phyloP scores from a whole-genome alignment of 2,113 vertebrate genomes.

The Lepus timidus region DNA sequence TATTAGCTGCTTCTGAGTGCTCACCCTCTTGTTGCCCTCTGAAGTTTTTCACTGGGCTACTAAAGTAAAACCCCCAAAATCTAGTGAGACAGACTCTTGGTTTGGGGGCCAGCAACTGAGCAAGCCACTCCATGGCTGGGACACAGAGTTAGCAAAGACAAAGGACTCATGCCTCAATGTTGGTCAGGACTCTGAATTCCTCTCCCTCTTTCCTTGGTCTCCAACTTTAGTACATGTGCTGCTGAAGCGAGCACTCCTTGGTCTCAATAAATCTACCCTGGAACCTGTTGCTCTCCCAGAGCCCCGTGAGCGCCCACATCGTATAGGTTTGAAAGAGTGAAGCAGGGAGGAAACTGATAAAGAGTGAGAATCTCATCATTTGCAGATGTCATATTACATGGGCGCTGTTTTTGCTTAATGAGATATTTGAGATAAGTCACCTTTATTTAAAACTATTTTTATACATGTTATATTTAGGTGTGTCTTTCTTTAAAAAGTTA shows the following conservation, averaged over 20 bases:
- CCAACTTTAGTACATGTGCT: no score
- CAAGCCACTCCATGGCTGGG: not conserved
- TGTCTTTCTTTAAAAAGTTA: slow-evolving; percentile 50
- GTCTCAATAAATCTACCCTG: not conserved
- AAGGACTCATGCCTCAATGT: not conserved
- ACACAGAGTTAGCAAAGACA: not conserved
- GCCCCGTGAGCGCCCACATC: not conserved
- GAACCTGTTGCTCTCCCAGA: not conserved
- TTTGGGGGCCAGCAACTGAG: not conserved
- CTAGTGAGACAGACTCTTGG: not conserved
- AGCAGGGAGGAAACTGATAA: not conserved
- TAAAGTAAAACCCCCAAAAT: not conserved
- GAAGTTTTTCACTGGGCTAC: not conserved
- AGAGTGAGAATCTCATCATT: not conserved
- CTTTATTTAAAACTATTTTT: slow-evolving; percentile 1
- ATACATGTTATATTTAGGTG: not conserved
- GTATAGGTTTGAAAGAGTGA: not conserved
- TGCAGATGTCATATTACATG: not conserved
- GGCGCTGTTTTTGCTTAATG: not conserved
- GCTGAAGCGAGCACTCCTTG: not conserved
- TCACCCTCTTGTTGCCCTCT: not conserved
- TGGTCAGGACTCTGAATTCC: not conserved
- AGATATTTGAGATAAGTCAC: not conserved
- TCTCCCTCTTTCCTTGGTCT: not conserved
- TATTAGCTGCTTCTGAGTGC: not conserved